Base-by-base conservation (phyloP, 2,113 vertebrate genomes). In the Tyrannus savana region DNA sequence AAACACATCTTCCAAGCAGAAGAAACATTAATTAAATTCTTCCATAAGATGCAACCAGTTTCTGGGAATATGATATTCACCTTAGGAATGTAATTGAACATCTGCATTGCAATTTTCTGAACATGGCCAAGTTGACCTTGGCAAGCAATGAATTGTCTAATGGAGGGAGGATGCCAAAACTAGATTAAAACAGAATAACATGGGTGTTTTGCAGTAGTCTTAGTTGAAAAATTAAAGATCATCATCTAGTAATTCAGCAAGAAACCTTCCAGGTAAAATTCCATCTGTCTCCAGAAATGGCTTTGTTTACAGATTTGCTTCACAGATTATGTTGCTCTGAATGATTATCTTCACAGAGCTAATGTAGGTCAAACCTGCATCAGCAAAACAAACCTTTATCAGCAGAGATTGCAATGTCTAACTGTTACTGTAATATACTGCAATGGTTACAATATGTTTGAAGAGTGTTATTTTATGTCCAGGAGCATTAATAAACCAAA, bases 221-320 rank as follows among this genome's bases (percentile, higher is more conserved):
- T 37, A 73, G 35, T 22, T 5, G 2, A 76, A 87, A 89, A 95
- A 50, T 9, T 83, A 72, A 83, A 35, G 18, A 73, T 37, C 7
- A 60, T 31, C 6, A 50, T 42, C 25, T 69, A 84, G 25, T 55
- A 89, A 84, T 42, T 86, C 49, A 74, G 15, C 33, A 80, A 68
- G 25, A 83, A 72, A 59, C 22, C 39, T 77, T 78, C 60, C 59
- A 42, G 53, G 52, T 88, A 73, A 74, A 96, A 96, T 90, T 50
- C 41, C 15, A 63, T 16, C 60, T 82, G 41, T 83, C 27, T 94
- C 14, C 53, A 72, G 53, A 93, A 96, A 81, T 19, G 49, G 12
- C 27, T 74, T 68, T 53, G 35, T 97, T 95, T 89, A 59, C 55
- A 89, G 64, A 96, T 97, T 97, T 90, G 21, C 56, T 94, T 86